Evolutionary conservation across 2,888 invertebrate species (phyloP).

Genomic region (Aphodius granarius): DNA sequence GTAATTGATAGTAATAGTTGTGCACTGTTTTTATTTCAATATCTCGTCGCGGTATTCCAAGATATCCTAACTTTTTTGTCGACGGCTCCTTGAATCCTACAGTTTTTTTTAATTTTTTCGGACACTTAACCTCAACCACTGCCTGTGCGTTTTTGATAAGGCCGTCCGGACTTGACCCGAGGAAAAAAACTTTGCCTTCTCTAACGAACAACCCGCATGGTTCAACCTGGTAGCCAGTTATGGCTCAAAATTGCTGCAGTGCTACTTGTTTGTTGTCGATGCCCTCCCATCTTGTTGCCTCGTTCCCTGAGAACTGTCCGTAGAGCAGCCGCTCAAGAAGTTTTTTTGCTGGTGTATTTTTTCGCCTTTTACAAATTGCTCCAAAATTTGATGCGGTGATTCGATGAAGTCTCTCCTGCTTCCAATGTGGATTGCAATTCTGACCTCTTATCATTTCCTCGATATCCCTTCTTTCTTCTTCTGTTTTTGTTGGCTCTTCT

Average conservation of each 20-base stretch:
- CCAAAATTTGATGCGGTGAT: conserved; percentile 3
- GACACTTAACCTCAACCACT: neutral
- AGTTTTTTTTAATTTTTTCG: neutral
- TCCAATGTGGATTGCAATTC: neutral
- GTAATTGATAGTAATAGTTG: conserved; percentile 1
- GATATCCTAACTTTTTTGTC: too few relatives aligned
- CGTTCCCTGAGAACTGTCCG: neutral
- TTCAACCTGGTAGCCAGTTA: neutral
- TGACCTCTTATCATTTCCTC: neutral
- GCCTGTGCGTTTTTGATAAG: neutral
- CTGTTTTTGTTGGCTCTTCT: neutral
- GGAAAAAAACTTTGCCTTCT: neutral
- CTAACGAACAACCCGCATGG: neutral
- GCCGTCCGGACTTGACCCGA: conserved; percentile 2
- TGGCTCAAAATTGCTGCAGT: neutral
- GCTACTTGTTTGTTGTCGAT: neutral
- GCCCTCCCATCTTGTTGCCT: neutral
- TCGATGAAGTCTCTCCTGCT: neutral
- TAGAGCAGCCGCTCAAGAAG: neutral
- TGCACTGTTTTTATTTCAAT: neutral
- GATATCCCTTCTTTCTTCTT: neutral
- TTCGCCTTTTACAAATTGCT: neutral
- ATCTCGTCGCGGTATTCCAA: neutral
- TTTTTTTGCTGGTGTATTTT: neutral
- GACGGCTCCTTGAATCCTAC: neutral